These are phyloP conservation scores for Galeruca laticollis DNA, from an alignment of 2,888 invertebrate species.

Conservation along the genomic window DNA sequence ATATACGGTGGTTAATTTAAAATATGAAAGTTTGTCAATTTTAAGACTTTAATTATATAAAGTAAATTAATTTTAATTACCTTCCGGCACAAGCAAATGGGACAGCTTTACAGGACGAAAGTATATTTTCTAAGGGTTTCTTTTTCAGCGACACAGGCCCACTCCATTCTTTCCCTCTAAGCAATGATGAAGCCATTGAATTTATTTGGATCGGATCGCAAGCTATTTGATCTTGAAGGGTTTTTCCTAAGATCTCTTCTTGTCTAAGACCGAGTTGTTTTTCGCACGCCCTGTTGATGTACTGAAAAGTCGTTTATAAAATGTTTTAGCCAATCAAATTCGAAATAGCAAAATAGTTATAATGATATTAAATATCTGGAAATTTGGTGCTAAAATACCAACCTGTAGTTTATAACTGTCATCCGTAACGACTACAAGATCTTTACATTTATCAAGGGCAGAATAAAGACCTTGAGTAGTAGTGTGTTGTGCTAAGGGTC, in stretches of 20 bases:
- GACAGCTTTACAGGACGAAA: constrained; percentile 79
- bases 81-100: constrained; percentile 78
- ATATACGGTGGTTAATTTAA: too few species aligned
- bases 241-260: constrained; percentile 74
- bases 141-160: constrained; percentile 79
- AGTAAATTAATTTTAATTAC: too few species aligned
- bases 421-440: constrained; percentile 90
- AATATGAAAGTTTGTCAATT: too few species aligned
- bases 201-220: constrained; percentile 69
- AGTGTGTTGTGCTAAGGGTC: constrained; percentile 81
- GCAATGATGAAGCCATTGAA: constrained; percentile 73
- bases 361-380: too few species aligned
- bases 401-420: constrained; percentile 86
- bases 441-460: constrained; percentile 87
- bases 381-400: too few species aligned
- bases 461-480: constrained; percentile 85
- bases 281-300: constrained; percentile 89
- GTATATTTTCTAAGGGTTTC: constrained; percentile 83
- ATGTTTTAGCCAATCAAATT: too few species aligned
- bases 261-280: constrained; percentile 81
- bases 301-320: constrained; percentile 69
- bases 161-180: constrained; percentile 81
- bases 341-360: too few species aligned
- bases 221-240: constrained; percentile 69
- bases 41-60: too few species aligned